Base-by-base conservation (phyloP, 2,113 vertebrate species). In the Tapirus terrestris region DNA sequence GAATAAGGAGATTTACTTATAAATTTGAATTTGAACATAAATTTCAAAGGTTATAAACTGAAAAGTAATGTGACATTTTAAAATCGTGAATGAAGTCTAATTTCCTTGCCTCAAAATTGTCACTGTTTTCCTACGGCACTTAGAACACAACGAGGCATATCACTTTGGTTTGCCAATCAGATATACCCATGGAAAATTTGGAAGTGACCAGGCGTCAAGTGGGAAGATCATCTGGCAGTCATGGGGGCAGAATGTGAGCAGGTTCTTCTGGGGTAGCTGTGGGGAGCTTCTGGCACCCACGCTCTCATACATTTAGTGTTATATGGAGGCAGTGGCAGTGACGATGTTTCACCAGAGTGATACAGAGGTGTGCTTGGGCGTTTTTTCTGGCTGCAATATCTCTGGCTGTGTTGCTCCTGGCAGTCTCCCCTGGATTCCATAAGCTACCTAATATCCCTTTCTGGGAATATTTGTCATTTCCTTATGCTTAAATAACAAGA, bases 11-110 rank as follows among this genome's bases (percentile, higher is more conserved):
- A 95, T 23, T 82, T 89, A 68, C 48, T 58, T 86, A 58, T 39
- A 33, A 89, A 58, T 89, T 86, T 79, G 36, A 96, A 85, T 53
- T 85, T 73, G 25, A 73, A 92, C 43, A 77, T 68, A n/a, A 84
- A 72, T 81, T 84, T 68, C 68, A 92, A 81, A 81, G 73, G 20
- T 63, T 76, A 25, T 27, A 79, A 82, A 25, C 31, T 80, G 6
- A 51, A 61, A 86, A 92, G n/a, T 53, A 27, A 58, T 25, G 48
- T 67, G 17, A 36, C 70, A 75, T 87, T 93, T 85, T 70, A 58
- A 96, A 92, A 63, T 53, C 21, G 21, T 63, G 33, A 83, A 36
- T 33, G 89, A 89, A 83, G 4, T 67, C 21, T 56, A 21, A 29
- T 85, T 39, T 45, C 29, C n/a, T 21, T 94, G 43, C n/a, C 96